Percentiles rank a stretch among this genome's conserved stretches.
Conservation (phyloP, 2,797 vertebrate species). For the Rhinella marina region DNA sequence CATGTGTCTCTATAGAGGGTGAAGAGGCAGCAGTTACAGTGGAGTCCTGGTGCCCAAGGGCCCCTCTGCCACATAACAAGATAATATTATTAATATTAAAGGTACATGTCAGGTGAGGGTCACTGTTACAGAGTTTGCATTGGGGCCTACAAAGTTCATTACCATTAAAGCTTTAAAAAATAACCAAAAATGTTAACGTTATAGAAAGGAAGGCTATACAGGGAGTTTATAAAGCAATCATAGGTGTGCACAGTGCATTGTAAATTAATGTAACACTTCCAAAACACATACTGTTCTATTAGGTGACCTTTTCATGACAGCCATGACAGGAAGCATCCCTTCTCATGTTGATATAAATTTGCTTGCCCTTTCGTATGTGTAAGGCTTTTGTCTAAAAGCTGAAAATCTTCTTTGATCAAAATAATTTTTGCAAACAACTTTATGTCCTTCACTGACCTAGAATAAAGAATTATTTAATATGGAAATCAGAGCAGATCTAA, state of each 20-base stretch:
- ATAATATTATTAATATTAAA: no score
- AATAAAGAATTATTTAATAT: neutral
- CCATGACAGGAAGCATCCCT: neutral
- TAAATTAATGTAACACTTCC: neutral
- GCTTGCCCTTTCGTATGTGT: slow-evolving; percentile 3
- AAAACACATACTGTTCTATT: neutral
- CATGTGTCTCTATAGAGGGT: no score
- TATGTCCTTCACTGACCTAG: neutral
- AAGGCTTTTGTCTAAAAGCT: slow-evolving; percentile 2
- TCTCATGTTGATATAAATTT: neutral
- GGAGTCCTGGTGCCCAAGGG: no score
- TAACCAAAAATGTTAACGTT: no score
- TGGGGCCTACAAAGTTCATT: no score
- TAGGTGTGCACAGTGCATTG: neutral
- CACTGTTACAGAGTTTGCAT: no score
- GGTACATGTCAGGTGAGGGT: no score
- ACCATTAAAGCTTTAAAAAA: no score
- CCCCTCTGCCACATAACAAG: no score
- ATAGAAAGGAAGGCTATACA: no score
- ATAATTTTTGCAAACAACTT: neutral
- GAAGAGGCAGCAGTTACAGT: no score
- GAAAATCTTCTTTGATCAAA: slow-evolving; percentile 10
- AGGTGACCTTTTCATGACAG: slow-evolving; percentile 1
- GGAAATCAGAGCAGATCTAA: neutral
- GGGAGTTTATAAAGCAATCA: neutral